Percentiles rank a stretch among this genome's conserved stretches.
phyloP scores from a whole-genome alignment of 2,797 vertebrate species.

The Lophotriccus pileatus region DNA sequence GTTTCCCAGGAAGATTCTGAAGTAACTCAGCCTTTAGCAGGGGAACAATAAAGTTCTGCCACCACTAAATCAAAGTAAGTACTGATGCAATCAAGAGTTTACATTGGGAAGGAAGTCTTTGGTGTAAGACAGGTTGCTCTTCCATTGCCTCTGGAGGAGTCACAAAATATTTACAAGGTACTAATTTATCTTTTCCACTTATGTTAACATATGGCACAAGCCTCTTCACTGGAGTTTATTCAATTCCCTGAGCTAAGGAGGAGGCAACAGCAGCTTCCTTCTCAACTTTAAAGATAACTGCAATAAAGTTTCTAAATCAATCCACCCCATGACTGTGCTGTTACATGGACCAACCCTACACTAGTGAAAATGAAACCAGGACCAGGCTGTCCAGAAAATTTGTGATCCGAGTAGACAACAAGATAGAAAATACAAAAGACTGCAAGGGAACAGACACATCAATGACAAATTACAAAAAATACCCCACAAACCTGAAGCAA shows the following conservation, averaged over 20 bases:
- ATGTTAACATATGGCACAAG: not conserved
- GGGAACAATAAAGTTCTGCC: not conserved
- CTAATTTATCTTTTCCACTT: not conserved
- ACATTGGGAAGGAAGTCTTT: not conserved
- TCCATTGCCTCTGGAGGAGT: not conserved
- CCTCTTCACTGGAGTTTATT: not conserved
- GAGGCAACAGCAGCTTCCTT: not conserved
- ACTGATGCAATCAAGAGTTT: not conserved
- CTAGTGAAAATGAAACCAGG: not conserved
- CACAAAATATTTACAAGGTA: not conserved
- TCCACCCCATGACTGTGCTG: not conserved
- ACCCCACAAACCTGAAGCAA: not conserved
- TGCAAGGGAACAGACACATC: not conserved
- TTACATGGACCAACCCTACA: rapidly evolving
- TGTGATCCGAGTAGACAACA: not conserved
- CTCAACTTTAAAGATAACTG: not conserved
- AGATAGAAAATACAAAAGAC: not conserved
- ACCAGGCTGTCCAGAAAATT: not conserved
- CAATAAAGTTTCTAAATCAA: not conserved
- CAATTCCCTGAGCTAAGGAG: not conserved
- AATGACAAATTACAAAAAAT: not conserved
- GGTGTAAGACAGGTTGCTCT: not conserved
- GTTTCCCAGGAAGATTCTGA: not conserved
- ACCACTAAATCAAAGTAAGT: not conserved
- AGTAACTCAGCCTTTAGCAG: not conserved